Conservation (phyloP, 2,888 invertebrate species). For the Cacoxenus indagator region DNA sequence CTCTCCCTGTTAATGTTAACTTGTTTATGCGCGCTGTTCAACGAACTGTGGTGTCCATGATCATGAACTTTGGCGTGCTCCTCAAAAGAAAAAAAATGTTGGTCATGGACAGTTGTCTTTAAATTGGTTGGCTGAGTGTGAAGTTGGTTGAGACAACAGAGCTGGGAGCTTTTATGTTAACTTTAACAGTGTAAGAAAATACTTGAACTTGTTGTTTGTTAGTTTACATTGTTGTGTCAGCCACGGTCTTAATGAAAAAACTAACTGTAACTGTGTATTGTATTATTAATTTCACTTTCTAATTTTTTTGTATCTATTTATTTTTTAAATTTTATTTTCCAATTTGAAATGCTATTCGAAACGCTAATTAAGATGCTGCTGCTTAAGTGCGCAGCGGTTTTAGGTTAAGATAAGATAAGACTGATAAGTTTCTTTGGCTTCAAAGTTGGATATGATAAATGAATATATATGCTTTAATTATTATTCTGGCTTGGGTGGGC, state of each 20-base stretch:
- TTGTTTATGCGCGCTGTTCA: too few species aligned
- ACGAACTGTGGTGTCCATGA: background rate
- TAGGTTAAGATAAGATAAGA: background rate
- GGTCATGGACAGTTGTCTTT: constrained; percentile 3
- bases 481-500: too few species aligned
- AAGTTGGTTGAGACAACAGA: too few species aligned
- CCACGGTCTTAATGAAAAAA: background rate
- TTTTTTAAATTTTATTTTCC: too few species aligned
- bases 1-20: too few species aligned
- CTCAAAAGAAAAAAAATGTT: background rate
- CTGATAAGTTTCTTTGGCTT: background rate
- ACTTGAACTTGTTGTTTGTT: background rate
- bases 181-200: too few species aligned
- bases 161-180: too few species aligned
- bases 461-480: too few species aligned
- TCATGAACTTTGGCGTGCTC: background rate
- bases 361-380: too few species aligned
- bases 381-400: background rate
- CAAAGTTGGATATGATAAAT: too few species aligned
- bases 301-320: too few species aligned
- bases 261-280: background rate
- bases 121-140: background rate
- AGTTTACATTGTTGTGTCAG: background rate
- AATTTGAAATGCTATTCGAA: background rate
- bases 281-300: background rate